Evolutionary conservation across 2,888 invertebrate genomes (phyloP).

Genomic region (Neuroscelio doddi): DNA sequence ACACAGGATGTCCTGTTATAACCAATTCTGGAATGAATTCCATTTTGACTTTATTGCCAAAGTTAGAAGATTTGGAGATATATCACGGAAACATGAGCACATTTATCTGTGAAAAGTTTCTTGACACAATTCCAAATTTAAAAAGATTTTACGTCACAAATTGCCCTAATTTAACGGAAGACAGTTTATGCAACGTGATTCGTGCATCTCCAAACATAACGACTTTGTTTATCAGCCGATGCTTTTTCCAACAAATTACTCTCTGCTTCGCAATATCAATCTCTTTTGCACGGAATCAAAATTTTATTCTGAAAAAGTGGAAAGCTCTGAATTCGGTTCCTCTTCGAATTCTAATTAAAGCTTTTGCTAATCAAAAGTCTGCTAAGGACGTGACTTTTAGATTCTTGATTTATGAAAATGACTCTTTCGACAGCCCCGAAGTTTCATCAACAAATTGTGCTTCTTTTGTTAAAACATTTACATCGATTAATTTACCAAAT

Average conservation of each 20-base stretch:
- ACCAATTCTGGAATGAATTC: conserved; percentile 17
- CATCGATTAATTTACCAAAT: conserved; percentile 13
- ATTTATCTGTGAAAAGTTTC: conserved; percentile 6
- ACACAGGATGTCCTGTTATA: conserved; percentile 31
- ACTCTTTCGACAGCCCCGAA: conserved; percentile 18
- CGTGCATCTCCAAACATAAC: conserved; percentile 22
- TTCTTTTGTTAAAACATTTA: conserved; percentile 24
- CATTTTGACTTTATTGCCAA: conserved; percentile 7
- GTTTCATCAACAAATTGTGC: conserved; percentile 22
- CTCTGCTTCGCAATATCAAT: conserved; percentile 22
- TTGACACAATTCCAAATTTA: conserved; percentile 8
- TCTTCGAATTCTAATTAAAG: conserved; percentile 22
- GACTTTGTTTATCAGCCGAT: conserved; percentile 33
- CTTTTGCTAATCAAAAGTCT: not conserved
- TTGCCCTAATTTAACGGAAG: conserved; percentile 35
- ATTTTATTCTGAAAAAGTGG: conserved; percentile 37
- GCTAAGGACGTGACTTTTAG: conserved; percentile 10
- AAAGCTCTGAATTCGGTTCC: conserved; percentile 20
- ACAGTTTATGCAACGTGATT: conserved; percentile 29
- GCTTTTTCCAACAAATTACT: conserved; percentile 16
- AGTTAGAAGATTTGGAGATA: conserved; percentile 38
- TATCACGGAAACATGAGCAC: conserved; percentile 31
- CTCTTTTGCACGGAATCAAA: conserved; percentile 16
- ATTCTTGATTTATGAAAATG: conserved; percentile 38
- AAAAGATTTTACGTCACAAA: conserved; percentile 35